Evolutionary conservation across 2,888 invertebrate genomes (phyloP).

Genomic region (Hemistola chrysoprasaria): DNA sequence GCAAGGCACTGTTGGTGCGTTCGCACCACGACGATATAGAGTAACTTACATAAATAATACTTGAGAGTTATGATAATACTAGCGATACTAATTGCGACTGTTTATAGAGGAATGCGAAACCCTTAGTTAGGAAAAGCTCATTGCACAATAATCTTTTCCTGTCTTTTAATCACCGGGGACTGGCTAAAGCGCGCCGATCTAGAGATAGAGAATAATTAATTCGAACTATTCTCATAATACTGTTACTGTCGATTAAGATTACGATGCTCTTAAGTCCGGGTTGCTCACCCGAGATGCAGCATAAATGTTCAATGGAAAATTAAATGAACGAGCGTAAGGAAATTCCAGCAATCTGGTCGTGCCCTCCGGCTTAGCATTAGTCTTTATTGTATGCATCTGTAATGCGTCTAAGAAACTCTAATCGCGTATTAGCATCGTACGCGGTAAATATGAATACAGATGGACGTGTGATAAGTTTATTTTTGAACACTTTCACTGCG

Average conservation of each 20-base stretch:
- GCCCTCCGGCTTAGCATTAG: constrained; percentile 4
- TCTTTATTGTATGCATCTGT: constrained; percentile 1
- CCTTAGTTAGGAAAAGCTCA: constrained; percentile 51
- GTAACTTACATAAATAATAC: constrained; percentile 14
- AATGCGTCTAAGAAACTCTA: constrained; percentile 15
- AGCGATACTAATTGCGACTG: constrained; percentile 9
- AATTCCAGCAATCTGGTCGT: constrained; percentile 25
- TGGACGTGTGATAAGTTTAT: constrained; percentile 47
- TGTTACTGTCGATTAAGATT: constrained; percentile 36
- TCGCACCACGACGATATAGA: constrained; percentile 13
- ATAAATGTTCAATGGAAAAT: constrained; percentile 55
- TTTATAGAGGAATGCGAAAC: constrained; percentile 48
- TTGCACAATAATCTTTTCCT: constrained; percentile 46
- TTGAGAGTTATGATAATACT: constrained; percentile 2
- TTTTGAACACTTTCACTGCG: constrained; percentile 67
- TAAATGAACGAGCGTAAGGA: constrained; percentile 44
- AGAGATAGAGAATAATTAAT: constrained; percentile 48
- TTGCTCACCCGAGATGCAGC: constrained; percentile 38
- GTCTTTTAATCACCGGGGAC: constrained; percentile 46
- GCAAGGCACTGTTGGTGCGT: constrained; percentile 10
- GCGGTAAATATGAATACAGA: constrained; percentile 36
- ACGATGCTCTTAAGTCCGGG: constrained; percentile 46
- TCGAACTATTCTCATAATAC: constrained; percentile 54
- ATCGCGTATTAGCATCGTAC: constrained; percentile 27
- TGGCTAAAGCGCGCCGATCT: constrained; percentile 31